Conservation (phyloP, 2,888 invertebrate species). For the Erebia ligea region DNA sequence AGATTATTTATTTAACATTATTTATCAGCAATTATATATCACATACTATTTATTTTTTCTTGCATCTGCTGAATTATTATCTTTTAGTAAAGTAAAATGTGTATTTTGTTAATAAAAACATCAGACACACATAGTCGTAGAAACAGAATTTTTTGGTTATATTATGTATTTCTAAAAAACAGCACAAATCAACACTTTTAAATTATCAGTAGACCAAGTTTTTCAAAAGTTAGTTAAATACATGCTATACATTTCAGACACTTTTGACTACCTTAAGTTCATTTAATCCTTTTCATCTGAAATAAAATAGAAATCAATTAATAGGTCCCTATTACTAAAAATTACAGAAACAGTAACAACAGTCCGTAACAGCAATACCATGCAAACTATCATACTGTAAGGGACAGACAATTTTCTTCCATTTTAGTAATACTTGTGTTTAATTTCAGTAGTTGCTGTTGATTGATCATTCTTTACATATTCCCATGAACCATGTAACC, state of each 20-base stretch:
- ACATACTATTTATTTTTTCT: too few species aligned
- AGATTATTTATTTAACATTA: not conserved
- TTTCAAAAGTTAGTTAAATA: conserved; percentile 38
- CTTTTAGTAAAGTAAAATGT: too few species aligned
- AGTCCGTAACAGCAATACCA: too few species aligned
- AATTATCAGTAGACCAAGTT: conserved; percentile 20
- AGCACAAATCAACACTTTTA: conserved; percentile 2
- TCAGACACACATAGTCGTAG: too few species aligned
- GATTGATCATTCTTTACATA: too few species aligned
- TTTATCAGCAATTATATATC: too few species aligned
- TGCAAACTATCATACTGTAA: too few species aligned
- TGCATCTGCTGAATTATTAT: too few species aligned
- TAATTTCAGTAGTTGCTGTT: too few species aligned
- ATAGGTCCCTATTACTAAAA: not conserved
- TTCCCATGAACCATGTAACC: not conserved
- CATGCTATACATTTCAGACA: conserved; percentile 33
- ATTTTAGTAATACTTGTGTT: too few species aligned
- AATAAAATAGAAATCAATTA: conserved; percentile 45
- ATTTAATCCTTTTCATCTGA: conserved; percentile 73
- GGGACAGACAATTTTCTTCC: too few species aligned
- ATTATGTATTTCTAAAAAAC: not conserved
- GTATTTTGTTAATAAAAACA: not conserved
- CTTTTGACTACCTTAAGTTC: conserved; percentile 57
- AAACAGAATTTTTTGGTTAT: too few species aligned
- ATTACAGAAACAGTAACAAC: not conserved